These are phyloP conservation scores for Tylochromis polylepis DNA, from an alignment of 2,113 vertebrate species.

Conservation along the genomic window DNA sequence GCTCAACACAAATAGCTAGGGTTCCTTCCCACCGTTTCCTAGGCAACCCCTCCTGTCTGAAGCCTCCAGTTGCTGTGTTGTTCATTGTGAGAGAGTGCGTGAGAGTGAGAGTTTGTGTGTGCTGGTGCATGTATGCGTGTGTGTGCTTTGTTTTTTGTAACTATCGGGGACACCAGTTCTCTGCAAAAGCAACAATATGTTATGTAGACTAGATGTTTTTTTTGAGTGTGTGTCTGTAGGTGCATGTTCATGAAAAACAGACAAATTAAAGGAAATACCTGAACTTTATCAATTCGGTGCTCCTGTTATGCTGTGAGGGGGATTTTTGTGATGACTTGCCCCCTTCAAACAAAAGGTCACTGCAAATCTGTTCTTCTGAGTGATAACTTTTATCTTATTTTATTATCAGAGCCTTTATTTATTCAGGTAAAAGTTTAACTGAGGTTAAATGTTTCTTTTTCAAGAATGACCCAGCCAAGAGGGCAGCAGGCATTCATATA, in stretches of 20 bases:
- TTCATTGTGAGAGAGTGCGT: constrained; percentile 34
- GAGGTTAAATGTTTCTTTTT: not conserved
- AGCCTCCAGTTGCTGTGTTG: constrained; percentile 50
- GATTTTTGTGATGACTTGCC: not conserved
- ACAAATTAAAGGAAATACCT: not conserved
- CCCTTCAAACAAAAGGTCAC: not conserved
- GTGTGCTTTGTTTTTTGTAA: not conserved
- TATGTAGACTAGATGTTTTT: constrained; percentile 21
- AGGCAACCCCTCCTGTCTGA: constrained; percentile 71
- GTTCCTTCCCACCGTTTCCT: constrained; percentile 71
- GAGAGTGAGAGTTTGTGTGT: constrained; percentile 21
- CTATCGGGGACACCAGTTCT: constrained; percentile 41
- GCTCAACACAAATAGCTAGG: constrained; percentile 71
- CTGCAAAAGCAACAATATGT: constrained; percentile 15
- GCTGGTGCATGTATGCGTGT: not conserved
- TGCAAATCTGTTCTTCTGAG: not conserved
- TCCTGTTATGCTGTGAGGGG: not conserved
- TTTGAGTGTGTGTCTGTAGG: not conserved
- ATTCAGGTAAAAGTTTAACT: not conserved
- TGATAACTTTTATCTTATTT: not conserved
- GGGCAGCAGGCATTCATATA: not conserved
- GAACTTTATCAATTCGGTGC: not conserved
- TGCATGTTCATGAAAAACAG: not conserved
- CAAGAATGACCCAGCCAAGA: not conserved
- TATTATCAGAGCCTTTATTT: not conserved